Conservation (phyloP, 2,797 vertebrate genomes). For the Acropternis orthonyx region DNA sequence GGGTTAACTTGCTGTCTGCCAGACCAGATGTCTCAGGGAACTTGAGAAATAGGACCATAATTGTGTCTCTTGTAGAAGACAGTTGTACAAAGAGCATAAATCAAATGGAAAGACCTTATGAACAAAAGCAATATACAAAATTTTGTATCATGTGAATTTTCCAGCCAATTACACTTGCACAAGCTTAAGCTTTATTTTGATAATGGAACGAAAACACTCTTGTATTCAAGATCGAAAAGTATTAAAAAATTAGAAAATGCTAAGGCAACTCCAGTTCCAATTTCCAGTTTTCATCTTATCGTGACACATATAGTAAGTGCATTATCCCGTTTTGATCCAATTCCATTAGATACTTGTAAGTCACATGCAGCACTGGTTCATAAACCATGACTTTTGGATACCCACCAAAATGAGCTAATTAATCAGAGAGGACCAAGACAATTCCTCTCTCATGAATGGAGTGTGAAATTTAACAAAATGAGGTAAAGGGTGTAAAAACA, state of each 20-base stretch:
- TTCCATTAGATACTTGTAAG: conserved; percentile 8
- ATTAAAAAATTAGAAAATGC: neutral
- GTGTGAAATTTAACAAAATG: conserved; percentile 1
- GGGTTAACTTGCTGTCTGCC: neutral
- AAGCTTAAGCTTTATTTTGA: neutral
- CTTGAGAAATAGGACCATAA: neutral
- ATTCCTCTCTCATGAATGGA: conserved; percentile 23
- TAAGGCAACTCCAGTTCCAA: neutral
- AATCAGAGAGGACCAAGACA: conserved; percentile 3
- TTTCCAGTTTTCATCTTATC: neutral
- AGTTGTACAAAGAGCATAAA: neutral
- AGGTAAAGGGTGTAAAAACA: conserved; percentile 36
- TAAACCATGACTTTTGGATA: neutral
- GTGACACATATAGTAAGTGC: neutral
- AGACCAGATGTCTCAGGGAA: neutral
- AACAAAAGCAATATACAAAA: neutral
- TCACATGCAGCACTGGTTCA: conserved; percentile 13
- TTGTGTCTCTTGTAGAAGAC: neutral
- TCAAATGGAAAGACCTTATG: neutral
- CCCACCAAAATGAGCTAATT: conserved; percentile 52
- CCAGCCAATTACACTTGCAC: neutral
- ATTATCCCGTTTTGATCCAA: conserved; percentile 24
- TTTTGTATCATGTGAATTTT: neutral
- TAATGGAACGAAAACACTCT: neutral
- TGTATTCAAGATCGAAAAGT: neutral